A percentile compares a stretch with the other conserved stretches of the same genome.
phyloP scores from a whole-genome alignment of 2,888 invertebrate species.

The Chironomus riparius region DNA sequence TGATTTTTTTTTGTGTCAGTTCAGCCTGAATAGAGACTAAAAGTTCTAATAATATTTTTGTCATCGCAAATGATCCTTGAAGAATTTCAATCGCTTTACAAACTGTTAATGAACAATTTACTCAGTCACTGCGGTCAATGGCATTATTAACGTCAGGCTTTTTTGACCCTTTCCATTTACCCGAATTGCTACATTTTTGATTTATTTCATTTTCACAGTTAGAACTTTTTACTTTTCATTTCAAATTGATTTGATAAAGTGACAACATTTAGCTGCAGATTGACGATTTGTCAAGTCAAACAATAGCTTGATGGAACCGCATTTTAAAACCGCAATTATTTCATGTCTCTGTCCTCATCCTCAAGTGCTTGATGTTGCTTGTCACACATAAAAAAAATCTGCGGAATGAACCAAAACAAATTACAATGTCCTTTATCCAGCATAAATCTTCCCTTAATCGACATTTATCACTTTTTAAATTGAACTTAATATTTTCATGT shows the following conservation, averaged over 20 bases:
- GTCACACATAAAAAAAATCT: too few relatives aligned
- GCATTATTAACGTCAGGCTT: slow-evolving; percentile 10
- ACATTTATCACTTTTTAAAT: slow-evolving; percentile 22
- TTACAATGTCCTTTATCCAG: not conserved
- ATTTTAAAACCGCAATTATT: too few relatives aligned
- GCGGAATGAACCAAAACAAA: too few relatives aligned
- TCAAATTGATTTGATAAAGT: slow-evolving; percentile 4
- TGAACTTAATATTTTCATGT: not conserved
- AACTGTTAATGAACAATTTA: slow-evolving; percentile 16
- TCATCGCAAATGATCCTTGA: slow-evolving; percentile 20
- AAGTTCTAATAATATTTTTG: not conserved
- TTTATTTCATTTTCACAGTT: not conserved
- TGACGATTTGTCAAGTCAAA: too few relatives aligned
- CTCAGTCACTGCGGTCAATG: slow-evolving; percentile 13
- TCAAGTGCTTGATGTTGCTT: too few relatives aligned
- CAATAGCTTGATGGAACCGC: too few relatives aligned
- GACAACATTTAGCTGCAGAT: slow-evolving; percentile 12
- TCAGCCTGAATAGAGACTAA: not conserved
- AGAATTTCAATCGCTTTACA: slow-evolving; percentile 9
- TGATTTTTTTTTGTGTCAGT: not conserved
- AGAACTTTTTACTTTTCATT: not conserved
- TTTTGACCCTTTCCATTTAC: not conserved
- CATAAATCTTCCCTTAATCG: slow-evolving; percentile 16
- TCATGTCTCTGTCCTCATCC: too few relatives aligned
- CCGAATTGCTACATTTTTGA: too few relatives aligned